phyloP scores from a whole-genome alignment of 2,797 vertebrate species.

The Notamacropus eugenii region DNA sequence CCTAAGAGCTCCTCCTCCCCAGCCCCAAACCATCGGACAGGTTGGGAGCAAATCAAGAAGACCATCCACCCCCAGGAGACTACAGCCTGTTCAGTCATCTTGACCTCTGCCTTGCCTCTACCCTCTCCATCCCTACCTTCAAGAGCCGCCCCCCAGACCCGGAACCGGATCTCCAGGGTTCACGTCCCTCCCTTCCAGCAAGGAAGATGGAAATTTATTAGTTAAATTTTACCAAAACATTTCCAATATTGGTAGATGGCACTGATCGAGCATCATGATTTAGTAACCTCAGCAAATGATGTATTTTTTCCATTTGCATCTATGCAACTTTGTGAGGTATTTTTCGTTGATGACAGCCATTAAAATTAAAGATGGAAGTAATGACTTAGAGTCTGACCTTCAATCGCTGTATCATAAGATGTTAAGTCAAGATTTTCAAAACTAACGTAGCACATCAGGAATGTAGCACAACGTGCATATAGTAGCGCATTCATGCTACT shows the following conservation, averaged over 20 bases:
- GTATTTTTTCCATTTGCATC: not conserved
- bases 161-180: not conserved
- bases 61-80: not conserved
- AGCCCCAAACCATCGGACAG: not conserved
- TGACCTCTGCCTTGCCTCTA: not conserved
- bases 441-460: no score
- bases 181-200: not conserved
- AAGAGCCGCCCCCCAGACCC: not conserved
- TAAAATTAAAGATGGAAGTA: not conserved
- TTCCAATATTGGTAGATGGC: not conserved
- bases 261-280: not conserved
- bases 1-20: not conserved
- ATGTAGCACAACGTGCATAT: no score
- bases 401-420: not conserved
- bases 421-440: no score
- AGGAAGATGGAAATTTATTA: not conserved
- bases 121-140: not conserved
- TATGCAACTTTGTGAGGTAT: not conserved
- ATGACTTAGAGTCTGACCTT: not conserved
- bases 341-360: not conserved
- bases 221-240: not conserved
- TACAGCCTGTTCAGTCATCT: not conserved
- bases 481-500: not conserved
- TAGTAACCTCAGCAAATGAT: not conserved
- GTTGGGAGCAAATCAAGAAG: not conserved